A percentile compares a stretch with the other conserved stretches of the same genome.
These are phyloP conservation scores for Microctonus brassicae DNA, from an alignment of 2,888 invertebrate species.

Conservation along the genomic window DNA sequence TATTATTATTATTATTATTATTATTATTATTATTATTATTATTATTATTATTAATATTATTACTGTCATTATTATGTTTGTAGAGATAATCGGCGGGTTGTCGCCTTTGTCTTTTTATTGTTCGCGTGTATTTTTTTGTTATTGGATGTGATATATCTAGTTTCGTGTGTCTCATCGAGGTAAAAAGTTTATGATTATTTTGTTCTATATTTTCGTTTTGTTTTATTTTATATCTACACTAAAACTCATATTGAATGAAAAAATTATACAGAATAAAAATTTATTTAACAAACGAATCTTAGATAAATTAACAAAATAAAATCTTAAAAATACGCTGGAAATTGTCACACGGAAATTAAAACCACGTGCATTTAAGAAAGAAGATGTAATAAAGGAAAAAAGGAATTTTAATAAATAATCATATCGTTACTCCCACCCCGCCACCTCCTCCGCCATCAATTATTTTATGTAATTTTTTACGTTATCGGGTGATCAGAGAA, in stretches of 20 bases:
- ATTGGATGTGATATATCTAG: constrained; percentile 64
- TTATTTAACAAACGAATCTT: constrained; percentile 1
- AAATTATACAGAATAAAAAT: constrained; percentile 39
- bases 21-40: constrained; percentile 47
- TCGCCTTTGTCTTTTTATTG: constrained; percentile 40
- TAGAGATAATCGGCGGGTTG: constrained; percentile 50
- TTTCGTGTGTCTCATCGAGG: constrained; percentile 53
- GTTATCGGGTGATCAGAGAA: not conserved
- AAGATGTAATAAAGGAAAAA: constrained; percentile 55
- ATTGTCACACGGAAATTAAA: constrained; percentile 65
- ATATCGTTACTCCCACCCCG: not conserved
- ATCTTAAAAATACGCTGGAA: constrained; percentile 67
- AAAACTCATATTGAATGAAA: constrained; percentile 38
- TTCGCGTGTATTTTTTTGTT: constrained; percentile 58
- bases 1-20: constrained; percentile 51
- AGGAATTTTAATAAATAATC: constrained; percentile 22
- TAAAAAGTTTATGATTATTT: constrained; percentile 26
- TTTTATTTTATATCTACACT: not conserved
- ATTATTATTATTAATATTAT: constrained; percentile 43
- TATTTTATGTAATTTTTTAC: constrained; percentile 8
- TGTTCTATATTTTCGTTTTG: not conserved
- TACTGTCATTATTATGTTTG: constrained; percentile 45
- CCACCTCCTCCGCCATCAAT: not conserved
- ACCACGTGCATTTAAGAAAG: constrained; percentile 67
- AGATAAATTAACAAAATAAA: no score